Evolutionary conservation across 2,888 invertebrate genomes (phyloP).

Genomic region (Pimpla rufipes): DNA sequence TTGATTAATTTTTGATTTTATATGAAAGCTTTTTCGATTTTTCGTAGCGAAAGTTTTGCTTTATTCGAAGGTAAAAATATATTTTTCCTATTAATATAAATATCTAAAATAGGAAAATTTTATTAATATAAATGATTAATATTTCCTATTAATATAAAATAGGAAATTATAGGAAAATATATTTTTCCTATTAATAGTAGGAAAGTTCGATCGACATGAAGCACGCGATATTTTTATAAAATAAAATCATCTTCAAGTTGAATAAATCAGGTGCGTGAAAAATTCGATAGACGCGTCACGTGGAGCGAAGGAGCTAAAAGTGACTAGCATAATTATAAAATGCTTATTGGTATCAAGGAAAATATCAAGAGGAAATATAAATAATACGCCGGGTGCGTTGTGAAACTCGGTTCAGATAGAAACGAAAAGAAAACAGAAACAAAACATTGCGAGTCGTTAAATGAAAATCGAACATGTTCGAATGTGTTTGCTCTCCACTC

Average conservation of each 20-base stretch:
- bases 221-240: no score
- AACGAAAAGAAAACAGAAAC: conserved; percentile 66
- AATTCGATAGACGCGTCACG: neutral
- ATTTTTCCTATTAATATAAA: no score
- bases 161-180: no score
- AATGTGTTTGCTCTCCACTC: conserved; percentile 37
- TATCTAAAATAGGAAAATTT: no score
- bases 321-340: conserved; percentile 60
- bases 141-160: no score
- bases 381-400: conserved; percentile 55
- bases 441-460: conserved; percentile 37
- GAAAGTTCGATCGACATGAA: no score
- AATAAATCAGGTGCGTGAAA: neutral
- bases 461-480: conserved; percentile 46
- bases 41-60: neutral
- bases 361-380: conserved; percentile 44
- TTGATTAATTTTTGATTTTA: neutral
- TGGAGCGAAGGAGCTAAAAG: conserved; percentile 36
- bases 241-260: neutral
- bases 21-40: neutral
- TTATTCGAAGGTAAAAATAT: no score
- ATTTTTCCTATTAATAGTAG: no score
- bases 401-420: conserved; percentile 29
- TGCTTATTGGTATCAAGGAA: conserved; percentile 47
- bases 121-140: no score